Base-by-base conservation (phyloP, 1,140 invertebrate species). In the Trypoxylus dichotomus region DNA sequence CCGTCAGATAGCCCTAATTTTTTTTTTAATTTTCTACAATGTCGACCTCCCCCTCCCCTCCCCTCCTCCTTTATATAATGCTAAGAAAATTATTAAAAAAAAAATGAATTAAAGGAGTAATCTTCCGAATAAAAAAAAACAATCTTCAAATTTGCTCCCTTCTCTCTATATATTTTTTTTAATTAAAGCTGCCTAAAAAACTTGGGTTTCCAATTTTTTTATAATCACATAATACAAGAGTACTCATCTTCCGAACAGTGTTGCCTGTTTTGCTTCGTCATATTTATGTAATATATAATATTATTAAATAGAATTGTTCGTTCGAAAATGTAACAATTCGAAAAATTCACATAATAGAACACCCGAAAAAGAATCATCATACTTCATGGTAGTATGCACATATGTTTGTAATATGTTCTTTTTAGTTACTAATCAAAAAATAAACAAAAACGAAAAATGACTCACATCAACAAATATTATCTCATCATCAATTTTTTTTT, bases 381-480 rank as follows among this genome's bases (percentile, higher is more conserved):
- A n/a, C n/a, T 32, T 3, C 32, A 32, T 32, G 32, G 32, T 32
- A 32, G 32, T 3, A 32, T 7, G 32, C 32, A 32, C 7, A 32
- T 32, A 3, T 32, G 15, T 15, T 47, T 54, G 47, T 54, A 54
- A 15, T 54, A n/a, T 54, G 5, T 54, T 54, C 19, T n/a, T 54
- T 54, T 54, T n/a, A 54, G n/a, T n/a, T 54, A 54, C 5, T 54
- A 54, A 54, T 54, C 11, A 54, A 54, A 10, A 54, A 54, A 54
- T 15, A 47, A 47, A 47, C 10, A 47, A 47, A n/a, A 54, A 54
- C 15, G 19, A 54, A 54, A 15, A 54, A 54, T 5, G 47, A 54
- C 47, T 54, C 47, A 54, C 47, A 54, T 54, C 47, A 54, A 54
- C 47, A 54, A 54, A 54, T 15, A 54, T 54, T 54, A 54, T 54